phyloP scores from a whole-genome alignment of 2,888 invertebrate species.

The Tinea trinotella region DNA sequence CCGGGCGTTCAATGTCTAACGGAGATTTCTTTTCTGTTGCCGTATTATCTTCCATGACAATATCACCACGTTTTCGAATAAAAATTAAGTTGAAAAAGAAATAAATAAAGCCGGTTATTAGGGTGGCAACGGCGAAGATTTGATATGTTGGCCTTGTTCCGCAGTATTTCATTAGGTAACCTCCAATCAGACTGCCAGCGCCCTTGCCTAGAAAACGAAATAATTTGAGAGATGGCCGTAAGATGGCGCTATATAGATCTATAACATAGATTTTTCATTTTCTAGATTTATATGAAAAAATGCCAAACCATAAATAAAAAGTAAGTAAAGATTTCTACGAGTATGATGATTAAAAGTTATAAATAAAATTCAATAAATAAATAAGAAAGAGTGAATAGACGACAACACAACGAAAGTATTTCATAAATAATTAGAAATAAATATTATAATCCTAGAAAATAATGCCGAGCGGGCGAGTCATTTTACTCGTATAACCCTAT shows the following conservation, averaged over 20 bases:
- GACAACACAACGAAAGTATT: no score
- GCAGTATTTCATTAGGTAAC: conserved; percentile 80
- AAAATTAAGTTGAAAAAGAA: conserved; percentile 78
- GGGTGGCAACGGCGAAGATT: conserved; percentile 75
- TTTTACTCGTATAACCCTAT: no score
- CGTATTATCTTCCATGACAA: conserved; percentile 67
- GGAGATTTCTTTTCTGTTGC: conserved; percentile 67
- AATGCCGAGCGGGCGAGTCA: no score
- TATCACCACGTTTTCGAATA: conserved; percentile 68
- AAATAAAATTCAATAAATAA: no score
- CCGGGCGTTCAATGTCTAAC: conserved; percentile 43
- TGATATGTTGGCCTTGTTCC: conserved; percentile 82
- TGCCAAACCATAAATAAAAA: no score
- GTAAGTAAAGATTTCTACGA: no score
- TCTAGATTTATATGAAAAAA: no score
- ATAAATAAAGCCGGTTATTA: conserved; percentile 77
- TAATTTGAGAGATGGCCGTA: not conserved
- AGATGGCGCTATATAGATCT: not conserved
- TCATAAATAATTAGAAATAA: no score
- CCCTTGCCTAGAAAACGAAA: conserved; percentile 75
- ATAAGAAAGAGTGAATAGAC: no score
- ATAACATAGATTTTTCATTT: no score
- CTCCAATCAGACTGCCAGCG: conserved; percentile 81
- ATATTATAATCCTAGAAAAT: no score
- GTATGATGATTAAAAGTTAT: no score